Conservation (phyloP, 2,797 vertebrate species). For the Falco naumanni region DNA sequence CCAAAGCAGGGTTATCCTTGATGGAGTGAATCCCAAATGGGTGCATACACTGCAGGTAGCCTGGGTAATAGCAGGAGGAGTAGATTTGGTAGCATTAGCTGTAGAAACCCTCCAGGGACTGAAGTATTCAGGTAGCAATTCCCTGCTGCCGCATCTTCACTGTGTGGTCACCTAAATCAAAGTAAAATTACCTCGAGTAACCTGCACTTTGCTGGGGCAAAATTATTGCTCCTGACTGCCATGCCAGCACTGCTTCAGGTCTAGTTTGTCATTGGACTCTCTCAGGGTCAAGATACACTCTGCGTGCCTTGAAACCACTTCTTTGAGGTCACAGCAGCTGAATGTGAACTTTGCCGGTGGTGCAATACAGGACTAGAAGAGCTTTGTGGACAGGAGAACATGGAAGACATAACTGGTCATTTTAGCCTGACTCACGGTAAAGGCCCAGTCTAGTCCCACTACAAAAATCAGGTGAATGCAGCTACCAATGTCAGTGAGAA, state of each 20-base stretch:
- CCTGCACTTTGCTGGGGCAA: neutral
- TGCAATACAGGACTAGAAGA: neutral
- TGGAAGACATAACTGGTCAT: neutral
- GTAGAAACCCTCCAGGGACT: neutral
- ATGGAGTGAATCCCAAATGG: neutral
- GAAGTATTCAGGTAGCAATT: neutral
- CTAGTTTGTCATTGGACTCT: neutral
- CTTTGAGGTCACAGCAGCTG: neutral
- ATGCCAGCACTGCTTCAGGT: neutral
- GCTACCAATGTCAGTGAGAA: neutral
- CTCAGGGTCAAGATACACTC: neutral
- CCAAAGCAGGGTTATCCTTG: neutral
- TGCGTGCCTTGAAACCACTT: neutral
- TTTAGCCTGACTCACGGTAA: neutral
- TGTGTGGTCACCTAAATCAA: neutral
- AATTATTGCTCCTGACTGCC: neutral
- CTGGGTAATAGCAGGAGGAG: neutral
- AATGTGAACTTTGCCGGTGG: fast-evolving
- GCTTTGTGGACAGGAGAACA: neutral
- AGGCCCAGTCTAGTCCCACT: neutral
- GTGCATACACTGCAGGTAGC: neutral
- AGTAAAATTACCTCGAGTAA: neutral
- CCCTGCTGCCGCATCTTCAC: neutral
- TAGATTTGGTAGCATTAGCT: neutral
- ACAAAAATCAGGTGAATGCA: neutral